phyloP scores from a whole-genome alignment of 2,113 vertebrate species.

The Poicephalus meyeri region DNA sequence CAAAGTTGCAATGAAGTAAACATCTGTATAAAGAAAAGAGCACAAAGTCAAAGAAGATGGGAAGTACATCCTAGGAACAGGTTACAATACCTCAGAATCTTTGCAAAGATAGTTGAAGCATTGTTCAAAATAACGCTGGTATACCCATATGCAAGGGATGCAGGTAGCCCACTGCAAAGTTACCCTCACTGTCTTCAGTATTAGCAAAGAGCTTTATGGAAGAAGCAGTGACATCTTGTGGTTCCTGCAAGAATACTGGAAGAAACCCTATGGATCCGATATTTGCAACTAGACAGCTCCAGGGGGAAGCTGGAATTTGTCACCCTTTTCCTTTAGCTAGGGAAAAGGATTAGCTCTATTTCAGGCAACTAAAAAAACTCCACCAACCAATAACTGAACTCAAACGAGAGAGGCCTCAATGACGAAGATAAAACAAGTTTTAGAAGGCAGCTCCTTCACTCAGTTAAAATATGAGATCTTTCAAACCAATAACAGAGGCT shows the following conservation, averaged over 20 bases:
- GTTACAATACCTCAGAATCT: background rate
- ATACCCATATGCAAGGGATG: background rate
- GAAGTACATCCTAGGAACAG: background rate
- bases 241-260: background rate
- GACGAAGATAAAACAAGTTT: background rate
- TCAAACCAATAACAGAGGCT: background rate
- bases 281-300: background rate
- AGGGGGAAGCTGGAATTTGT: background rate
- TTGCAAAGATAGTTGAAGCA: background rate
- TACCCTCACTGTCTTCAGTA: background rate
- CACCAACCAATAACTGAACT: background rate
- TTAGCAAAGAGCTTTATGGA: background rate
- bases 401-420: background rate
- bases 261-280: background rate
- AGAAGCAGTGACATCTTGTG: slow-evolving; percentile 33
- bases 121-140: background rate
- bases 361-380: background rate
- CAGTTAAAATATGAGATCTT: background rate
- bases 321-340: background rate
- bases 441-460: background rate
- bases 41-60: background rate
- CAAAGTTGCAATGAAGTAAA: slow-evolving; percentile 93
- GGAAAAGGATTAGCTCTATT: background rate
- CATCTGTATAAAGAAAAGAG: slow-evolving; percentile 75
- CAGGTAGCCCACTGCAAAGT: background rate